Evolutionary conservation across 2,113 vertebrate genomes (phyloP).

Genomic region (Platichthys flesus): DNA sequence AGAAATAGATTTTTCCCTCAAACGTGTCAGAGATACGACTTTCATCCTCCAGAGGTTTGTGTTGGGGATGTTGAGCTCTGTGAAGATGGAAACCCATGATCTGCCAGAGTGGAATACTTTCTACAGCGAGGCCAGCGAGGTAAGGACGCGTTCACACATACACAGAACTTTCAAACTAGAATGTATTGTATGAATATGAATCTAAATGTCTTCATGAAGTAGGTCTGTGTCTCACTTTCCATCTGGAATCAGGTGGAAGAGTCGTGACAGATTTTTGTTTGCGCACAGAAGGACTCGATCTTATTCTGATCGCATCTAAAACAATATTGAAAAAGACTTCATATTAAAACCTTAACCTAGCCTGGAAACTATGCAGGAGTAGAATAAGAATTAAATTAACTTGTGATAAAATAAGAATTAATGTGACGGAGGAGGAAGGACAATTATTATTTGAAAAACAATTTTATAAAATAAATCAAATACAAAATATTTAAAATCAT

Average conservation of each 20-base stretch:
- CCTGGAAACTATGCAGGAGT: no score
- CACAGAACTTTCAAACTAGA: neutral
- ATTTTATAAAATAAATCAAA: no score
- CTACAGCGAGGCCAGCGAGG: slow-evolving; percentile 86
- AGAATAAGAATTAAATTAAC: no score
- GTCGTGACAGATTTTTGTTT: no score
- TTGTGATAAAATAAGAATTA: no score
- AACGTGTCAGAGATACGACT: slow-evolving; percentile 15
- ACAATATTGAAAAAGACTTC: neutral
- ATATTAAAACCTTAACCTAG: neutral
- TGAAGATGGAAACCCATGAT: slow-evolving; percentile 90
- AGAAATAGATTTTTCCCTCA: neutral
- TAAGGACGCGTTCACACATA: slow-evolving; percentile 49
- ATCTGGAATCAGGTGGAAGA: neutral
- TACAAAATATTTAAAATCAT: no score
- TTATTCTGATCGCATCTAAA: neutral
- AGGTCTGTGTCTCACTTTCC: neutral
- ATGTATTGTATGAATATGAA: neutral
- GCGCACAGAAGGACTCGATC: no score
- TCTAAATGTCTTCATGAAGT: neutral
- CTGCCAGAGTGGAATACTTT: slow-evolving; percentile 87
- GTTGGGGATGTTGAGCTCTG: slow-evolving; percentile 87
- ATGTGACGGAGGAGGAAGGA: no score
- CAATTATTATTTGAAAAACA: no score
- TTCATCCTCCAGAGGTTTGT: slow-evolving; percentile 54